A percentile compares a stretch with the other conserved stretches of the same genome.
These are phyloP conservation scores for Eupithecia pulchellata DNA, from an alignment of 2,888 invertebrate species.

Conservation along the genomic window DNA sequence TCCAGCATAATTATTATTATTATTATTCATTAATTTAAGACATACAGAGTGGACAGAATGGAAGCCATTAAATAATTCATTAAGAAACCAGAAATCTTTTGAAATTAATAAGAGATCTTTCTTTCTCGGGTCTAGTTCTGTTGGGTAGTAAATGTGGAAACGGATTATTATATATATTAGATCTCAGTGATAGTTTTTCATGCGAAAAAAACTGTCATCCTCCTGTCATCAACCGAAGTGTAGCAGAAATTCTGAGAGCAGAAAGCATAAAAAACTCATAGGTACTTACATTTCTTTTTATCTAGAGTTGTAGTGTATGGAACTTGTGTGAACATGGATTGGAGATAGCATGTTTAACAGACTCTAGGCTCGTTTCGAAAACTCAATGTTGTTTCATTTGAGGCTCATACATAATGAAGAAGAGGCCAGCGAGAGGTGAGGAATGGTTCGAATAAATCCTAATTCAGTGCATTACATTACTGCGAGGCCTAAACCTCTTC, in stretches of 20 bases:
- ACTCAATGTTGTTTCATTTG: slow-evolving; percentile 24
- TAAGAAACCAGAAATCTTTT: neutral
- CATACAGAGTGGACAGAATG: too few relatives aligned
- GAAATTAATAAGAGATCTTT: neutral
- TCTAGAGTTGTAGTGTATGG: neutral
- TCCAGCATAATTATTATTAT: too few relatives aligned
- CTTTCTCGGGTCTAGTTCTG: too few relatives aligned
- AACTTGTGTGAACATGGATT: neutral
- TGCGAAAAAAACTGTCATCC: too few relatives aligned
- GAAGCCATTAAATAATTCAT: too few relatives aligned
- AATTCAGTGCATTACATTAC: slow-evolving; percentile 67
- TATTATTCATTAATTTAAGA: slow-evolving; percentile 9
- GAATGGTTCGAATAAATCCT: slow-evolving; percentile 65
- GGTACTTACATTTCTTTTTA: too few relatives aligned
- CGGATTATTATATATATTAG: too few relatives aligned
- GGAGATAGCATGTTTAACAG: neutral
- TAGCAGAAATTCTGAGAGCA: too few relatives aligned
- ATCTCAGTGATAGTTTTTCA: too few relatives aligned
- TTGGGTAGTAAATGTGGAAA: too few relatives aligned
- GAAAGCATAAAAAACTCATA: too few relatives aligned
- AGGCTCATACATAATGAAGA: slow-evolving; percentile 57
- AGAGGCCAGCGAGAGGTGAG: slow-evolving; percentile 57
- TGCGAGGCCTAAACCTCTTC: slow-evolving; percentile 49
- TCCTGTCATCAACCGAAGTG: too few relatives aligned
- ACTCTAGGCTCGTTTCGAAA: slow-evolving; percentile 11